These are phyloP conservation scores for Noctua janthina DNA, from an alignment of 2,888 invertebrate genomes.

Conservation along the genomic window DNA sequence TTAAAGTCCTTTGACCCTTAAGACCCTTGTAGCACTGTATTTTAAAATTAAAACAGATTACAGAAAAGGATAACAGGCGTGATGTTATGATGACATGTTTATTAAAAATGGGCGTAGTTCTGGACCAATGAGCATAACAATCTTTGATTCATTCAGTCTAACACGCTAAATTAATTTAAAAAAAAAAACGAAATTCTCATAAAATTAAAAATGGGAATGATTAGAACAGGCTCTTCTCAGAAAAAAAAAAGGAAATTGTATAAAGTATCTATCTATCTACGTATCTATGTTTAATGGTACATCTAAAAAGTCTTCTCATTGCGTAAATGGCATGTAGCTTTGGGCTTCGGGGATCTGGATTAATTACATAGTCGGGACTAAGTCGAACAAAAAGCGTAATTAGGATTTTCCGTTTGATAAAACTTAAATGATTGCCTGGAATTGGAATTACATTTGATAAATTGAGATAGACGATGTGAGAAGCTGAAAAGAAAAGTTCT, in stretches of 20 bases:
- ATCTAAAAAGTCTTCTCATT: not conserved
- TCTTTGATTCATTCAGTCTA: too few species aligned
- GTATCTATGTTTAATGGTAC: not conserved
- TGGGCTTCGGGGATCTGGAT: not conserved
- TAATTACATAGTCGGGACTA: slow-evolving; percentile 24
- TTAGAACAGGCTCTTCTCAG: not conserved
- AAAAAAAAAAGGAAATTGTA: not conserved
- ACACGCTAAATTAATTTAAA: too few species aligned
- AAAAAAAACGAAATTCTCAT: too few species aligned
- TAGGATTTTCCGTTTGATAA: slow-evolving; percentile 18
- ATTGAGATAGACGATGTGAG: slow-evolving; percentile 7
- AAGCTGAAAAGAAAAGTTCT: not conserved
- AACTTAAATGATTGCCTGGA: slow-evolving; percentile 15
- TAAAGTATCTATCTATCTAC: not conserved
- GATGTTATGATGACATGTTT: too few species aligned
- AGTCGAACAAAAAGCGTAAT: slow-evolving; percentile 25
- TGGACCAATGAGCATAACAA: too few species aligned
- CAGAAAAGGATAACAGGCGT: too few species aligned
- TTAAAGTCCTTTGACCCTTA: too few species aligned
- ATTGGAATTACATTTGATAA: slow-evolving; percentile 26
- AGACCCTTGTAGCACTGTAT: too few species aligned
- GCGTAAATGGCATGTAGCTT: not conserved
- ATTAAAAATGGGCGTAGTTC: too few species aligned
- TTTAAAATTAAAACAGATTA: too few species aligned
- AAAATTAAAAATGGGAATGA: too few species aligned